phyloP scores from a whole-genome alignment of 2,888 invertebrate species.

The Clivina fossor region DNA sequence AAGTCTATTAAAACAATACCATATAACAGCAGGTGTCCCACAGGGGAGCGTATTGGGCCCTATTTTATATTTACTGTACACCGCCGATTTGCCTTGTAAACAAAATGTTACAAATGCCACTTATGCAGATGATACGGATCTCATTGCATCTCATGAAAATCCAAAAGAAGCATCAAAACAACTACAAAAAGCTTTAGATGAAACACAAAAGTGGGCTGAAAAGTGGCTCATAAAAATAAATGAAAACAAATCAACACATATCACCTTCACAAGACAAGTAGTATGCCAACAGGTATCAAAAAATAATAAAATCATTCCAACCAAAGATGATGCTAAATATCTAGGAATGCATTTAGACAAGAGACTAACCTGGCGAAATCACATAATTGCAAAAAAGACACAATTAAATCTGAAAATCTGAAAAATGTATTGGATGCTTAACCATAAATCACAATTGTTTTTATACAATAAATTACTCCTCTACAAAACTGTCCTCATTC shows the following conservation, averaged over 20 bases:
- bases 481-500: conserved; percentile 1
- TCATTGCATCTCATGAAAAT: conserved; percentile 8
- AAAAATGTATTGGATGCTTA: conserved; percentile 15
- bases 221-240: conserved; percentile 28
- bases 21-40: conserved; percentile 20
- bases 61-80: conserved; percentile 14
- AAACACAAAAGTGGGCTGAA: conserved; percentile 9
- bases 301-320: conserved; percentile 41
- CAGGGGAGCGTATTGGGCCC: conserved; percentile 30
- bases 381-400: conserved; percentile 34
- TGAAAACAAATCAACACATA: conserved; percentile 21
- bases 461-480: conserved; percentile 8
- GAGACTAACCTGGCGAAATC: conserved; percentile 34
- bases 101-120: conserved; percentile 17
- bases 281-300: conserved; percentile 21
- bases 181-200: conserved; percentile 6
- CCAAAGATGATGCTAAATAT: conserved; percentile 41
- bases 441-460: conserved; percentile 5
- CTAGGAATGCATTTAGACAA: conserved; percentile 37
- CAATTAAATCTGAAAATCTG: conserved; percentile 31
- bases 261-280: conserved; percentile 23
- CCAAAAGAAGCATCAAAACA: conserved; percentile 3
- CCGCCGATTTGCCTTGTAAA: conserved; percentile 13
- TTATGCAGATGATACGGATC: conserved; percentile 23
- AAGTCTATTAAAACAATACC: background rate